Base-by-base conservation (phyloP, 2,797 vertebrate species). In the Molossus molossus region DNA sequence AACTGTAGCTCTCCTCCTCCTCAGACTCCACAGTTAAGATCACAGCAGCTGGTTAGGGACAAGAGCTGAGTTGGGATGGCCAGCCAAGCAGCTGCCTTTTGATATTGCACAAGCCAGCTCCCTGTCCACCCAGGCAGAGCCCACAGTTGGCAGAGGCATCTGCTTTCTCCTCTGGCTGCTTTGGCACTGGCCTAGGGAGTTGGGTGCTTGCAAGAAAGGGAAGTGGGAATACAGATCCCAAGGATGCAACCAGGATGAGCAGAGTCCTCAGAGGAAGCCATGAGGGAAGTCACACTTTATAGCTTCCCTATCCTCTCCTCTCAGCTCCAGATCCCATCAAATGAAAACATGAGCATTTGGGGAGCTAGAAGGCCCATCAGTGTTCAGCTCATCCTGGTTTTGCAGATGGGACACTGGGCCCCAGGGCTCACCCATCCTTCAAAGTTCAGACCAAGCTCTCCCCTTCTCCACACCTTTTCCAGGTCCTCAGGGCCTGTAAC, bases 1-100 rank as follows among this genome's bases (percentile, higher is more conserved):
- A 99, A 88, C 98, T 98, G 23, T 99, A 98, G 0, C 97, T 99
- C 90, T 98, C 99, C 6, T 99, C 99, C n/a, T 99, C 99, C 2
- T 99, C 99, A 0, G 98, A 98, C 75, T 98, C 99, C 96, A 99
- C 89, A 0, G 99, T 98, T 95, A 99, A 37, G 60, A 96, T 96
- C 89, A 98, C 97, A 76, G 97, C 95, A 94, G 96, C 97, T 98
- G 84, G 62, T 92, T 98, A 2, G 98, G 97, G 94, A 99, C 98
- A 2, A 99, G 98, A 95, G 98, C 99, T 98, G 95, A 95, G 79
- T 94, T 5, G 29, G 33, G 75, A 33, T 4, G 9, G 65, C 79
- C 80, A 85, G 65, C 10, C 48, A 55, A 25, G 67, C 33, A 57
- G 75, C 87, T 81, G 82, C 92, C 83, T 92, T 90, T 67, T 73